Base-by-base conservation (phyloP, 1,140 invertebrate species). In the Drosophila nigromelanica region DNA sequence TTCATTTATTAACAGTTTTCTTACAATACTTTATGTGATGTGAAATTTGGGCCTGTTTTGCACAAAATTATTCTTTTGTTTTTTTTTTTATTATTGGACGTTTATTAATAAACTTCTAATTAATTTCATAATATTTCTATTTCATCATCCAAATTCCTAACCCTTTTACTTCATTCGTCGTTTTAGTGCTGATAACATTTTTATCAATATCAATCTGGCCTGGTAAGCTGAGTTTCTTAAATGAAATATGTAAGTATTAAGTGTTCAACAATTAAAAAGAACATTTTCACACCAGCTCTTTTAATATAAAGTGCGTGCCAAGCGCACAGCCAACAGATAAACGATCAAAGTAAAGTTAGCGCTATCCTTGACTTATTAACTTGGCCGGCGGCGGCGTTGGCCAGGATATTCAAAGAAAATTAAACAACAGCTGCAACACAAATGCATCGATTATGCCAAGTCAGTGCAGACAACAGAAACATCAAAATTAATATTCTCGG, bases 401-500 rank as follows among this genome's bases (percentile, higher is more conserved):
- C 7, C 21, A 42, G 73, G 43, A 73, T 69, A 75, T 76, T 79
- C 80, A 83, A 83, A 83, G 67, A 55, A 55, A 76, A 59, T 79
- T 76, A 59, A 74, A 56, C 58, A 69, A 51, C 39, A 67, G 47
- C 58, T 42, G 59, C 39, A 66, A 63, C 56, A 73, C 59, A 73
- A 54, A 68, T 76, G 73, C 81, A 86, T 86, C 82, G 81, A 86
- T 86, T 86, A 86, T 86, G 75, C 59, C 54, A 68, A 86, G 81
- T 66, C 81, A 81, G 82, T 59, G 72, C 52, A 63, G 52, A 71
- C 24, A 55, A 63, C 30, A 58, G 21, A 52, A 51, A 75, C 69
- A 86, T 86, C 78, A 87, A 86, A 86, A 86, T 86, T 86, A 86
- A 86, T 86, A 81, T 87, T 72, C 82, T 81, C 78, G 63, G 71